These are phyloP conservation scores for Graphium colonna DNA, from an alignment of 2,888 invertebrate genomes.

Conservation along the genomic window DNA sequence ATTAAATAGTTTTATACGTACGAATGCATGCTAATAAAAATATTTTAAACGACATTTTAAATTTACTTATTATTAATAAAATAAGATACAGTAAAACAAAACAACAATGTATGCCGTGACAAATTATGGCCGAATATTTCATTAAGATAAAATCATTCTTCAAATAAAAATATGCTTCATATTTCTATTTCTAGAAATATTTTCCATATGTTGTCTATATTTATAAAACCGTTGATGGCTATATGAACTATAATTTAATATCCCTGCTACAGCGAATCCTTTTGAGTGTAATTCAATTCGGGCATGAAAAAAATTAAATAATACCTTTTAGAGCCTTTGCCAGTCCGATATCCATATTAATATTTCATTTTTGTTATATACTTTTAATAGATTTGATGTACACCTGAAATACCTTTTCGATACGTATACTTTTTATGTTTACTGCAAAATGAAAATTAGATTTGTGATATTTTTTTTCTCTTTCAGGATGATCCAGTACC, in stretches of 20 bases:
- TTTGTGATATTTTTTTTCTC: conserved; percentile 12
- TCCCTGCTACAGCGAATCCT: background rate
- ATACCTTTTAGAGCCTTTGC: background rate
- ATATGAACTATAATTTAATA: background rate
- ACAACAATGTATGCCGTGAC: no score
- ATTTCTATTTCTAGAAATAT: background rate
- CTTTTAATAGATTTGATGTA: background rate
- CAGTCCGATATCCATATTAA: background rate
- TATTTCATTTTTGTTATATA: background rate
- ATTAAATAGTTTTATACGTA: no score
- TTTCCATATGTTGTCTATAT: background rate
- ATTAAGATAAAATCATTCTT: no score
- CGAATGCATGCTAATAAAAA: background rate
- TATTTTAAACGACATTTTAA: background rate
- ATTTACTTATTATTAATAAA: no score
- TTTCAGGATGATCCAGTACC: conserved; percentile 57
- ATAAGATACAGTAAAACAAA: background rate
- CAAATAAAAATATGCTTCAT: no score
- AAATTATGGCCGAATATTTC: no score
- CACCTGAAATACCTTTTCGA: background rate
- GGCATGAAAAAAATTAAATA: background rate
- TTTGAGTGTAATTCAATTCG: background rate
- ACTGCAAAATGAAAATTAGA: background rate
- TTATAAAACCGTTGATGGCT: background rate
- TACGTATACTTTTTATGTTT: background rate